Percentiles rank a stretch among this genome's conserved stretches.
phyloP scores from a whole-genome alignment of 2,113 vertebrate species.

The Dipodomys stephensi region DNA sequence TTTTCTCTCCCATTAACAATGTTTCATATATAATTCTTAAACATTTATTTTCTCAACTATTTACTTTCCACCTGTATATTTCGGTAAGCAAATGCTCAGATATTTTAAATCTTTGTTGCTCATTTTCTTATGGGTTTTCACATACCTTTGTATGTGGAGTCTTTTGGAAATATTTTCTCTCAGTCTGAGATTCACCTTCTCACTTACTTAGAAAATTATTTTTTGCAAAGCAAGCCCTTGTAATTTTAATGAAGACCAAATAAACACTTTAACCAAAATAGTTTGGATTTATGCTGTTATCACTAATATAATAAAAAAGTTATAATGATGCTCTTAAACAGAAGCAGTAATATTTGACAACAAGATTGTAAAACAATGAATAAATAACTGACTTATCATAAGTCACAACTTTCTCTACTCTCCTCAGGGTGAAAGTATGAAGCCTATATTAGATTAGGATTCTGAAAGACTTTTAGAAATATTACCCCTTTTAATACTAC shows the following conservation, averaged over 20 bases:
- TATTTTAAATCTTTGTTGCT: not conserved
- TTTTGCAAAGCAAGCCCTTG: not conserved
- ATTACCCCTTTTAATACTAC: not conserved
- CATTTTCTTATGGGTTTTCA: not conserved
- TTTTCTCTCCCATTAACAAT: not conserved
- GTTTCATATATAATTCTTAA: not conserved
- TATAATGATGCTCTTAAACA: not conserved
- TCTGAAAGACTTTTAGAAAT: not conserved
- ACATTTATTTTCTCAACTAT: not conserved
- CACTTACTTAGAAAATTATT: not conserved
- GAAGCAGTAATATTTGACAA: not conserved
- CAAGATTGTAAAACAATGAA: not conserved
- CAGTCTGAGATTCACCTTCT: not conserved
- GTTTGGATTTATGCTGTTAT: not conserved
- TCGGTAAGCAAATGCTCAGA: not conserved
- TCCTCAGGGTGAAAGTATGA: too few relatives aligned
- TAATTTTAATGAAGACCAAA: slow-evolving; percentile 3
- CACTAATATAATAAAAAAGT: not conserved
- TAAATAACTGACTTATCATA: not conserved
- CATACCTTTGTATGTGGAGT: not conserved
- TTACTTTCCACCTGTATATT: not conserved
- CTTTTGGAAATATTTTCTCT: not conserved
- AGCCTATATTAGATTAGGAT: not conserved
- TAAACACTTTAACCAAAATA: not conserved
- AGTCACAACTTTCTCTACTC: too few relatives aligned